These are phyloP conservation scores for Choreutis nemorana DNA, from an alignment of 2,888 invertebrate species.

Conservation along the genomic window DNA sequence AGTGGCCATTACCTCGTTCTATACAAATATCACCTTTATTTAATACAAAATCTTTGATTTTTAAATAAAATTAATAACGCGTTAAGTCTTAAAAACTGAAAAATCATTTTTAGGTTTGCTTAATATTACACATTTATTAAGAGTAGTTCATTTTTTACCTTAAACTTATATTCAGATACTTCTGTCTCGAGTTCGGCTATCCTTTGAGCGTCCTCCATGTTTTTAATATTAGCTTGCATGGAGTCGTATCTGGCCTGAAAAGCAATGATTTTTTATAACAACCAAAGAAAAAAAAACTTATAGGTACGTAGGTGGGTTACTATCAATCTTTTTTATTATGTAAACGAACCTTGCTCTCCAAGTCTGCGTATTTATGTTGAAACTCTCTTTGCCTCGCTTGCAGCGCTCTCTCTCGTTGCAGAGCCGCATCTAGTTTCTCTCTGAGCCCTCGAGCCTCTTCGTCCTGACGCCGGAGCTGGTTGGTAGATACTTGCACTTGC, in stretches of 20 bases:
- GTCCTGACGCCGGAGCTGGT: constrained; percentile 89
- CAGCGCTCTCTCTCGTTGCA: constrained; percentile 77
- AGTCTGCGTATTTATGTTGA: constrained; percentile 73
- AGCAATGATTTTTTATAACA: constrained; percentile 2
- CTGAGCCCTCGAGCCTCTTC: constrained; percentile 88
- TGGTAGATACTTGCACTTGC: constrained; percentile 90
- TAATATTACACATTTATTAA: too few species aligned
- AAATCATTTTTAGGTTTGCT: too few species aligned
- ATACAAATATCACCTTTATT: too few species aligned
- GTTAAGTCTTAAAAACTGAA: too few species aligned
- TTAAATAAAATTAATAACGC: too few species aligned
- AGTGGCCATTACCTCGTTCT: constrained; percentile 95
- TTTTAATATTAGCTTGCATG: constrained; percentile 92
- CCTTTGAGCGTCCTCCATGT: constrained; percentile 93
- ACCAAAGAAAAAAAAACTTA: constrained; percentile 1
- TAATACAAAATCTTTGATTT: neutral
- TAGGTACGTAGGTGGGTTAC: neutral
- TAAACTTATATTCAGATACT: constrained; percentile 91
- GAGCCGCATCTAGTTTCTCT: constrained; percentile 79
- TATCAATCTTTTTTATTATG: neutral
- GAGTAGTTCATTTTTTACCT: too few species aligned
- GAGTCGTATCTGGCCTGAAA: constrained; percentile 83
- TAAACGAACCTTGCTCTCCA: constrained; percentile 62
- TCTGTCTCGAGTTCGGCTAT: constrained; percentile 94
- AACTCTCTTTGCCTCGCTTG: constrained; percentile 83